These are phyloP conservation scores for Globodera rostochiensis DNA, from an alignment of 1,140 invertebrate genomes.

Conservation along the genomic window DNA sequence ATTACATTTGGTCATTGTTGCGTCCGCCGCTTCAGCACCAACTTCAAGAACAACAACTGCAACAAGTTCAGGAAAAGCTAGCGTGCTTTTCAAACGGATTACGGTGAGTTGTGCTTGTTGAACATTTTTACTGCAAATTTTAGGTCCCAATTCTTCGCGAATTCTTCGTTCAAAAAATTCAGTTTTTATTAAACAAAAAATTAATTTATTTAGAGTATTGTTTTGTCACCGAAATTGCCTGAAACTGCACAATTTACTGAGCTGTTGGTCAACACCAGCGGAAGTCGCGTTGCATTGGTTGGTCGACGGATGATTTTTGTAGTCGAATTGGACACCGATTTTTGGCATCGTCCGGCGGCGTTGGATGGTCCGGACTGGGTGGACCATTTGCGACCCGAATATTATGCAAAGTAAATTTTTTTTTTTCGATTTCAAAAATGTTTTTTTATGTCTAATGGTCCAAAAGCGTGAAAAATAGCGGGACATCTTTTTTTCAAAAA, in stretches of 20 bases:
- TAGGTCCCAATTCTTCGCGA: background rate
- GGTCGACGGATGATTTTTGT: constrained; percentile 29
- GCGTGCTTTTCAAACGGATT: constrained; percentile 10
- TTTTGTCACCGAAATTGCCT: constrained; percentile 20
- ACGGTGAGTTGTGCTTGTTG: background rate
- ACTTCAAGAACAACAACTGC: background rate
- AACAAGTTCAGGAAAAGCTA: background rate
- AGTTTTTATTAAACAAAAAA: background rate
- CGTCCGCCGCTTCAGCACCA: background rate
- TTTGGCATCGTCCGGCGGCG: constrained; percentile 10
- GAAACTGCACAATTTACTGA: constrained; percentile 18
- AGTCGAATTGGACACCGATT: constrained; percentile 30
- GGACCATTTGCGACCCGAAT: constrained; percentile 19
- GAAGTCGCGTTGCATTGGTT: constrained; percentile 29
- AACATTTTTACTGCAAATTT: background rate
- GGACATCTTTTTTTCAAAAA: background rate
- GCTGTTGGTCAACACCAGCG: constrained; percentile 32
- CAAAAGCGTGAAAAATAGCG: background rate
- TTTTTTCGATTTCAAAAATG: background rate
- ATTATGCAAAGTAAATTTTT: constrained; percentile 22
- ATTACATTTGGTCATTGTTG: constrained; percentile 9
- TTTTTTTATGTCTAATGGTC: background rate
- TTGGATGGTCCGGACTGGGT: constrained; percentile 12
- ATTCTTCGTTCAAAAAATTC: background rate
- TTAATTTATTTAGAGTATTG: constrained; percentile 20